These are phyloP conservation scores for Drosophila carrolli DNA, from an alignment of 1,140 invertebrate species.

Conservation along the genomic window DNA sequence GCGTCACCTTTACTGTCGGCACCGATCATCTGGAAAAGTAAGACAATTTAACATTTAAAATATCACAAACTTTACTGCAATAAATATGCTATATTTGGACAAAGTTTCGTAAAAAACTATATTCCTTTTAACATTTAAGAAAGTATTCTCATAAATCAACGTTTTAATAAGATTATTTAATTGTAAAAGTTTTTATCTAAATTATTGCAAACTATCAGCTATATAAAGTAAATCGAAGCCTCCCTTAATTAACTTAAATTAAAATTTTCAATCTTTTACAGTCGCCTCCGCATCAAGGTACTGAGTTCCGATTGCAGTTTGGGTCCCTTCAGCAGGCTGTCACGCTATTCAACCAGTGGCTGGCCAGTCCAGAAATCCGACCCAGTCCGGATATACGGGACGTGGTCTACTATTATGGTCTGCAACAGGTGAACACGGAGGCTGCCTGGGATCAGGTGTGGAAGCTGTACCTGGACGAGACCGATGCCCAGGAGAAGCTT, in stretches of 20 bases:
- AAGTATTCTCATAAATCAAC: too few relatives aligned
- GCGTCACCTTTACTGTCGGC: conserved; percentile 87
- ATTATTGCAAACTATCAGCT: too few relatives aligned
- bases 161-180: too few relatives aligned
- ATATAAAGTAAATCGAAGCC: too few relatives aligned
- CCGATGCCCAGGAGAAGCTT: conserved; percentile 91
- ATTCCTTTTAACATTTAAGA: too few relatives aligned
- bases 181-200: too few relatives aligned
- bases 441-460: conserved; percentile 91
- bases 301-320: conserved; percentile 87
- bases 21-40: conserved; percentile 87
- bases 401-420: conserved; percentile 89
- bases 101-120: too few relatives aligned
- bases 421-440: conserved; percentile 85
- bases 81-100: too few relatives aligned
- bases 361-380: conserved; percentile 81
- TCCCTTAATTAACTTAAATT: too few relatives aligned
- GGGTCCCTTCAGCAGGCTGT: conserved; percentile 86
- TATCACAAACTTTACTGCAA: too few relatives aligned
- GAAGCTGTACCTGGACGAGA: conserved; percentile 89
- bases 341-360: conserved; percentile 87
- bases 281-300: conserved; percentile 86
- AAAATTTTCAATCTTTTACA: conserved; percentile 57
- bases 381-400: conserved; percentile 89
- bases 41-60: conserved; percentile 29